Evolutionary conservation across 2,113 vertebrate species (phyloP), one percentile per base, ranked within the genome.

Genomic region (Notarius quadriscutis): DNA sequence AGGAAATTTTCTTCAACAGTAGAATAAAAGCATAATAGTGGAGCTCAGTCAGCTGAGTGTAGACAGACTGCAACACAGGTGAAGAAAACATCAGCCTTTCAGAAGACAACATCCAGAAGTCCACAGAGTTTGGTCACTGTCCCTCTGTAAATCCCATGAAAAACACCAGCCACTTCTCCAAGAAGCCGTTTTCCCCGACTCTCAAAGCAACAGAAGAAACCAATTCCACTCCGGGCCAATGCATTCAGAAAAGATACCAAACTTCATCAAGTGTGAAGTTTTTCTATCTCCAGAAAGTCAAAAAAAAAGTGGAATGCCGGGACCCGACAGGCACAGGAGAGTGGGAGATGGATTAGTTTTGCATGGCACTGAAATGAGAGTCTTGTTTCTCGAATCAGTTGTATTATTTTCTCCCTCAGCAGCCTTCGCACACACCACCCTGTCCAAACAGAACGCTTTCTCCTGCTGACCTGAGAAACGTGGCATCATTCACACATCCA

Each of bases 401-500:
- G 62, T 60, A 65, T 58, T 48, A 83, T 87, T 87, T 71, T 83
- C 67, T 51, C 48, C 58, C n/a, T 71, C 55, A 41, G 55, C 72
- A 86, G 58, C 60, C 53, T 69, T 27, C 5, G 14, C 55, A 41
- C 79, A 81, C 79, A 48, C 30, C 27, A 41, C 30, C 30, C 79
- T 25, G 57, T 41, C 57, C 22, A 80, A 86, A 7, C 25, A 15
- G 55, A 82, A 62, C 27, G 84, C n/a, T 62, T n/a, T 62, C 27
- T 25, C 11, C 34, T 83, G 67, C 65, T 62, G 51, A 17, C 78
- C 7, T 48, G 25, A 63, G 81, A 81, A 86, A 53, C 11, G 30
- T 62, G 67, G 81, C 50, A 72, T 87, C 41, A 82, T 82, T 81
- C 86, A 74, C 53, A 30, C 53, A 74, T 83, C 41, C 65, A 88